These are phyloP conservation scores for Periphyllus acericola DNA, from an alignment of 2,888 invertebrate species.

Conservation along the genomic window DNA sequence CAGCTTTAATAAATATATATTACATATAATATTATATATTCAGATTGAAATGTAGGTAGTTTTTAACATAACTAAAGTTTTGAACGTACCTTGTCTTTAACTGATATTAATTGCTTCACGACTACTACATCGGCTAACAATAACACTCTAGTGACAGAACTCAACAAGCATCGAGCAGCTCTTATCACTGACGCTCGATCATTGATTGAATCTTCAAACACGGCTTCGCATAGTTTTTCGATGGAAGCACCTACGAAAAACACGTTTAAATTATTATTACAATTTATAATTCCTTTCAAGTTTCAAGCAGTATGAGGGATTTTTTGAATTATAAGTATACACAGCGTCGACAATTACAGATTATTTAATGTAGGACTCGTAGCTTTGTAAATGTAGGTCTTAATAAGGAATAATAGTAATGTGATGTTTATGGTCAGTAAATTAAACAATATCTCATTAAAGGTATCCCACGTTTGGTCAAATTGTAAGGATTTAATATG, in stretches of 20 bases:
- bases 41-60: neutral
- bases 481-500: too few species aligned
- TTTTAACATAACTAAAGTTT: slow-evolving; percentile 71
- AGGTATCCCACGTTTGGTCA: too few species aligned
- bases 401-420: too few species aligned
- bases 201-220: slow-evolving; percentile 73
- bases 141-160: slow-evolving; percentile 94
- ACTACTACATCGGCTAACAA: slow-evolving; percentile 97
- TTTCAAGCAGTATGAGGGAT: too few species aligned
- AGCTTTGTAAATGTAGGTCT: too few species aligned
- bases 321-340: too few species aligned
- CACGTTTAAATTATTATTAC: neutral
- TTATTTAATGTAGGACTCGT: too few species aligned
- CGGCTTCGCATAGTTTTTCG: slow-evolving; percentile 87
- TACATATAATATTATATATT: too few species aligned
- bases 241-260: slow-evolving; percentile 82
- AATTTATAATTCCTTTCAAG: neutral
- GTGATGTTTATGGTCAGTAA: too few species aligned
- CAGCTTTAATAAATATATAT: too few species aligned
- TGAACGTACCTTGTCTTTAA: slow-evolving; percentile 88
- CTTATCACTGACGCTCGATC: slow-evolving; percentile 82
- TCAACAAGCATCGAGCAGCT: slow-evolving; percentile 91
- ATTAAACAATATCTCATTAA: too few species aligned
- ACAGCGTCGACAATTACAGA: too few species aligned
- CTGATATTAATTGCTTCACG: slow-evolving; percentile 92